A percentile compares a stretch with the other conserved stretches of the same genome.
Evolutionary conservation across 2,797 vertebrate species (phyloP).

Genomic region (Pantherophis vulpinus): DNA sequence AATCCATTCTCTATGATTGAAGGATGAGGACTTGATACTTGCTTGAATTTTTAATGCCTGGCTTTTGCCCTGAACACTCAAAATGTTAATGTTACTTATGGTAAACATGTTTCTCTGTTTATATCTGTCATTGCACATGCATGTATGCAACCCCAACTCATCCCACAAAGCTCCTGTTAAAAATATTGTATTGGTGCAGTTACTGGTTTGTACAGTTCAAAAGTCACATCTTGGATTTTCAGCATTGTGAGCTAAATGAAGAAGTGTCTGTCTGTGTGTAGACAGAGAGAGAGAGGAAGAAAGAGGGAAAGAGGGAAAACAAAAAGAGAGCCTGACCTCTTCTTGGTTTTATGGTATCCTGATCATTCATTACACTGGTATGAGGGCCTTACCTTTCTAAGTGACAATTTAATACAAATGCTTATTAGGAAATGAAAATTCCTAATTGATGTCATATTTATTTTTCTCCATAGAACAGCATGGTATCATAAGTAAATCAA

Average conservation of each 20-base stretch:
- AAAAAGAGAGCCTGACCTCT: neutral
- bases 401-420: neutral
- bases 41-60: neutral
- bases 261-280: neutral
- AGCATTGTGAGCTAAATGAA: neutral
- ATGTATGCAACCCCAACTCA: neutral
- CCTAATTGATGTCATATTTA: neutral
- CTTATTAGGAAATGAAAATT: neutral
- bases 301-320: neutral
- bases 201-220: slow-evolving; percentile 1
- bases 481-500: neutral
- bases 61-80: neutral
- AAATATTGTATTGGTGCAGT: neutral
- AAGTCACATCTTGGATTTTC: neutral
- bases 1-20: neutral
- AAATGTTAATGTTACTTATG: slow-evolving; percentile 5
- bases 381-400: neutral
- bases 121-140: slow-evolving; percentile 6
- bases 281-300: neutral
- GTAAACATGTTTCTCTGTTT: neutral
- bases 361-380: neutral
- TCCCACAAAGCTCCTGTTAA: neutral
- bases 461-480: neutral
- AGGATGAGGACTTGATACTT: fast-evolving
- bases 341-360: neutral